Evolutionary conservation across 2,888 invertebrate species (phyloP).

Genomic region (Archaeoteleia sp.): DNA sequence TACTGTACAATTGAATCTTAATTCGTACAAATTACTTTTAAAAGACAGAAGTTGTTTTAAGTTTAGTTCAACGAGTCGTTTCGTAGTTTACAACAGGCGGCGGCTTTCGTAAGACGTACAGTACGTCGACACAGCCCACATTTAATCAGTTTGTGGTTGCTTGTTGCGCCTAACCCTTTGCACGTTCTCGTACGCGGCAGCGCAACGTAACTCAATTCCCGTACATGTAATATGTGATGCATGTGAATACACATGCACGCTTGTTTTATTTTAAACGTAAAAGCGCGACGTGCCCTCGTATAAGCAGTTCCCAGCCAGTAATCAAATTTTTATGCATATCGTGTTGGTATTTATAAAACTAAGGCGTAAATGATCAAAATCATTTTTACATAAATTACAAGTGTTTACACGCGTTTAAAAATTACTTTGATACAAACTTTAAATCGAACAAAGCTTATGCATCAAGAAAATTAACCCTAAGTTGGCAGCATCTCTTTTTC

Average conservation of each 20-base stretch:
- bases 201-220: constrained; percentile 62
- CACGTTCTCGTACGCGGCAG: constrained; percentile 53
- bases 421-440: too few relatives aligned
- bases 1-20: too few relatives aligned
- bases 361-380: too few relatives aligned
- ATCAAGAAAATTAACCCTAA: too few relatives aligned
- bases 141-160: constrained; percentile 73
- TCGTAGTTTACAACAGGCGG: constrained; percentile 26
- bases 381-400: too few relatives aligned
- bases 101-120: constrained; percentile 4
- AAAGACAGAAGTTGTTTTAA: constrained; percentile 8
- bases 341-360: not conserved
- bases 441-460: too few relatives aligned
- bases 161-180: constrained; percentile 62
- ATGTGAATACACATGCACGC: constrained; percentile 7
- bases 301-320: not conserved
- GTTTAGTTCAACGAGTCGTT: constrained; percentile 2
- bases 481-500: too few relatives aligned
- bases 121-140: constrained; percentile 62
- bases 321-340: not conserved
- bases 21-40: not conserved
- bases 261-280: constrained; percentile 3
- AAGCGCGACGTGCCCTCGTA: constrained; percentile 5
- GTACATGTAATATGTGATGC: constrained; percentile 41
- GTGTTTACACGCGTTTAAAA: too few relatives aligned